Base-by-base conservation (phyloP, 2,113 vertebrate genomes). In the Gopherus evgoodei region DNA sequence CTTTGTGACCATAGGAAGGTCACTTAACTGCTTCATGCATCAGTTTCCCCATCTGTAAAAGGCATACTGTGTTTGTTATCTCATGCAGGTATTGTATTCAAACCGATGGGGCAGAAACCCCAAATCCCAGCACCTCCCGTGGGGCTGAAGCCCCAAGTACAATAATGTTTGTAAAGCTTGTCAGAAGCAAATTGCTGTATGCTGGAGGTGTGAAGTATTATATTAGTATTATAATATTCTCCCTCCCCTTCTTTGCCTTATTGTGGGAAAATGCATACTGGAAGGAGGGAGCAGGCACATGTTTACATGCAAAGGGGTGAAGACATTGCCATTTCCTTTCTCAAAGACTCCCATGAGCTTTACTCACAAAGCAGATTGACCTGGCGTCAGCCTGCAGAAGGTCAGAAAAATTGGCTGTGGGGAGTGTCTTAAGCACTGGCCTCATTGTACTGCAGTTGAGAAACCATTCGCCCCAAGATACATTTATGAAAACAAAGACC, bases 391-490 rank as follows among this genome's bases (percentile, higher is more conserved):
- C 42, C 72, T 44, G 11, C 75, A 24, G 49, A 90, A 81, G 31
- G 87, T 82, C 3, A 0, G 2, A 79, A 79, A 44, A 12, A 53
- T 24, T 53, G 9, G 7, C 2, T n/a, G 11, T 50, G 76, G 27
- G 56, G 65, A 19, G 29, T 53, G 31, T 83, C 78, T 84, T 49
- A 53, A 6, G n/a, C 35, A 8, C 21, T 82, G 49, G 14, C 49
- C 59, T 87, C 49, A 24, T 42, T 3, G 19, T 4, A 1, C 42
- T 69, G 91, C 0, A 2, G 11, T 35, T 50, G 0, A 1, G 19
- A 65, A 69, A 42, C 25, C 35, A 76, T 62, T 52, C 47, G 7
- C n/a, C 50, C 62, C 65, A 69, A 52, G 8, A 54, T 50, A 42
- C 29, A 11, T 25, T 89, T 92, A 38, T 52, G 79, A 81, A 87